Evolutionary conservation across 23 tunicate genomes (phyloP), one percentile per base, ranked within the genome.

Genomic region (Styela clava): DNA sequence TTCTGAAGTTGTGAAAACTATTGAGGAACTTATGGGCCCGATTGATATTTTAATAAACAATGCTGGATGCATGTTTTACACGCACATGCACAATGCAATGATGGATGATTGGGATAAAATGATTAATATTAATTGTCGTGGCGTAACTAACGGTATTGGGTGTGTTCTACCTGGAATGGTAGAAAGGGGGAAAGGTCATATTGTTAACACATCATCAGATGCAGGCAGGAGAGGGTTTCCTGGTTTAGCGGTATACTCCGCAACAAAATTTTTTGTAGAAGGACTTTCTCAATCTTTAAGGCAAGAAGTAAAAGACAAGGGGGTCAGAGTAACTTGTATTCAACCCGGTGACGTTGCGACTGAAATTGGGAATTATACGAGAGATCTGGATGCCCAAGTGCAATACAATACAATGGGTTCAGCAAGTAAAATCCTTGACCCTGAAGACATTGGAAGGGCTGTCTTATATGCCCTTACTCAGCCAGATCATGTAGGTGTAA

Each of bases 301-400:
- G 20, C 89, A 82, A 7, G 98, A 93, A 70, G 85, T 93, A 22
- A 78, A 27, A 3, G 89, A 65, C 18, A 63, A 93, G 5, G 93
- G 93, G 19, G 79, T 93, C 29, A 87, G 80, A 87, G 98, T 93
- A 70, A 93, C 98, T 24, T 88, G 93, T 35, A 93, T 93, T 69
- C 86, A 88, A 72, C 98, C 98, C 5, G 98, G 98, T 19, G 98
- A 93, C 77, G 91, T 87, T n/a, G 80, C 87, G 52, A 93, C 98
- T 0, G 82, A 88, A 67, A 80, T 93, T 24, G 20, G 52, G 12
- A 35, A 23, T 27, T 26, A 31, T 2, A 69, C 81, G 5, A 78
- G 23, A 12, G 98, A 93, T 69, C 33, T 64, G 44, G 98, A 93
- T 69, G 98, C 98, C 22, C 64, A 37, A 16, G 70, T 81, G 56